These are phyloP conservation scores for Drosophila atripex DNA, from an alignment of 2,888 invertebrate species.

Conservation along the genomic window DNA sequence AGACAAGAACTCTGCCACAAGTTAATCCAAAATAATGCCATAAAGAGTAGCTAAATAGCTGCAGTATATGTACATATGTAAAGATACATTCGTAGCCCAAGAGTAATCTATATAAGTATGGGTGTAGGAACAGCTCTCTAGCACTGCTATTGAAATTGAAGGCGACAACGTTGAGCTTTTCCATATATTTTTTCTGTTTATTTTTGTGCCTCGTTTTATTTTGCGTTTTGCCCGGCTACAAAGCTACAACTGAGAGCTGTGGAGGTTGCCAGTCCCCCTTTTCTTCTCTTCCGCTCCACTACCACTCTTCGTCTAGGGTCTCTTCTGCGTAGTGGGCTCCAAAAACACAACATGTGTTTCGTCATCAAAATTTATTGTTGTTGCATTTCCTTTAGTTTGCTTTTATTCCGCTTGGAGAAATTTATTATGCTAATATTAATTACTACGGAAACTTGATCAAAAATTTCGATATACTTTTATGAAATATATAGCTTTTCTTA, in stretches of 20 bases:
- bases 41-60: conserved; percentile 61
- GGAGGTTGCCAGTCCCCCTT: conserved; percentile 12
- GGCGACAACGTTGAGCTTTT: conserved; percentile 70
- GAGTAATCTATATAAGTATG: conserved; percentile 22
- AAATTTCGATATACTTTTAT: neutral
- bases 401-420: conserved; percentile 5
- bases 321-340: conserved; percentile 10
- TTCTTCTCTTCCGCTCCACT: neutral
- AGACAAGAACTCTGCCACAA: conserved; percentile 12
- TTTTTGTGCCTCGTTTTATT: conserved; percentile 63
- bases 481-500: neutral
- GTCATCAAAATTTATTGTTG: conserved; percentile 71
- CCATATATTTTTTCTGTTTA: conserved; percentile 59
- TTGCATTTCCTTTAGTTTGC: conserved; percentile 55
- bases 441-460: neutral
- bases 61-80: conserved; percentile 33
- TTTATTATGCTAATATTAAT: neutral
- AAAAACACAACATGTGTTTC: conserved; percentile 79
- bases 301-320: conserved; percentile 8
- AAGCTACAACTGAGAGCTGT: conserved; percentile 61
- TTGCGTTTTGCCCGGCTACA: conserved; percentile 54
- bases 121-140: conserved; percentile 54
- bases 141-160: conserved; percentile 71
- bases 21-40: conserved; percentile 30
- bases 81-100: conserved; percentile 18